phyloP scores from a whole-genome alignment of 1,140 invertebrate species.

The Heterodera carotae region DNA sequence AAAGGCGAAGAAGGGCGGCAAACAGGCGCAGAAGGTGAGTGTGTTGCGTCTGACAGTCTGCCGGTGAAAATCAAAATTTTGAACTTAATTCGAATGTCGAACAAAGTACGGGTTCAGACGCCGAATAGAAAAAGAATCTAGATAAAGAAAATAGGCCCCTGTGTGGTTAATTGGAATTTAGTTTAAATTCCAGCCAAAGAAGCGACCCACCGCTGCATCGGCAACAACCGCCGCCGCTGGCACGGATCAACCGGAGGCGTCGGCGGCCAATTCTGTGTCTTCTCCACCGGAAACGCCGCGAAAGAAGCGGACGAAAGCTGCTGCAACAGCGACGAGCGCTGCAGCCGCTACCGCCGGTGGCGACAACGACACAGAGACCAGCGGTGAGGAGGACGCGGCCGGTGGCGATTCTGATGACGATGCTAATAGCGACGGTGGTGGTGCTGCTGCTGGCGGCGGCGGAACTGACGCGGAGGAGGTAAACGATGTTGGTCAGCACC shows the following conservation, averaged over 20 bases:
- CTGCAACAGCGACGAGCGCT: neutral
- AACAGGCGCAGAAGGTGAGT: slow-evolving; percentile 31
- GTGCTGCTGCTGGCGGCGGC: neutral
- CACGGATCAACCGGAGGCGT: slow-evolving; percentile 69
- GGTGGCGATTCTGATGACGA: neutral
- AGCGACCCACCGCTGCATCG: slow-evolving; percentile 56
- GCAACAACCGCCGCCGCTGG: slow-evolving; percentile 69
- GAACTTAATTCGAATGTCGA: no score
- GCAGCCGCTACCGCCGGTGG: neutral
- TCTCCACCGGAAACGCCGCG: neutral
- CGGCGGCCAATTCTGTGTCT: slow-evolving; percentile 66
- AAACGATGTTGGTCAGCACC: slow-evolving; percentile 19
- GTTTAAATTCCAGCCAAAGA: slow-evolving; percentile 25
- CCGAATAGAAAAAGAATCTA: no score
- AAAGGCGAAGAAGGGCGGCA: slow-evolving; percentile 60
- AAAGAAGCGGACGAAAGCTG: slow-evolving; percentile 27
- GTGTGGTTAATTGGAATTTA: neutral
- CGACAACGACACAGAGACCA: slow-evolving; percentile 17
- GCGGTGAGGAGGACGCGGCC: slow-evolving; percentile 15
- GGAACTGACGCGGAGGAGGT: neutral
- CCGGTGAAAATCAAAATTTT: no score
- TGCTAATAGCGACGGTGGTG: slow-evolving; percentile 11
- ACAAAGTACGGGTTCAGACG: no score
- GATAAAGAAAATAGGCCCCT: no score
- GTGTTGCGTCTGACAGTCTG: no score